phyloP scores from a whole-genome alignment of 2,113 vertebrate species.

The Scortum barcoo region DNA sequence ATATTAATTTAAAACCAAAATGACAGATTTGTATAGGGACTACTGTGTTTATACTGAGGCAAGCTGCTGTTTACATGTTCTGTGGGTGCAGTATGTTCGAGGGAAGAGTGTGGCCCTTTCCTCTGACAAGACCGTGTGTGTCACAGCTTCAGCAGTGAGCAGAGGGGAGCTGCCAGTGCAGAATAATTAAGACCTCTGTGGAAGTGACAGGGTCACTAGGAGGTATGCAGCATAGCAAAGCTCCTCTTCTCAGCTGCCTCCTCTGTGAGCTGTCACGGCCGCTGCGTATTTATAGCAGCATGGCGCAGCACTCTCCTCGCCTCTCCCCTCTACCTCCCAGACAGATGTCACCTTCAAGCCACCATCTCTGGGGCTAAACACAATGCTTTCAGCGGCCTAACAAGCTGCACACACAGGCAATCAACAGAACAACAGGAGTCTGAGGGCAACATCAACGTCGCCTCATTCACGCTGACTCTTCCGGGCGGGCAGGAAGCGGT shows the following conservation, averaged over 20 bases:
- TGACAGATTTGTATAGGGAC: conserved; percentile 30
- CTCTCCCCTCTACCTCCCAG: conserved; percentile 65
- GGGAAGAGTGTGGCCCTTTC: conserved; percentile 42
- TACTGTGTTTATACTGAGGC: conserved; percentile 10
- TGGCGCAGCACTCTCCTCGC: conserved; percentile 60
- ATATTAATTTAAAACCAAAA: conserved; percentile 27
- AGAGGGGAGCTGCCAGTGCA: conserved; percentile 78
- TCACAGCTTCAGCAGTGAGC: conserved; percentile 69
- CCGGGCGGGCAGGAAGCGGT: conserved; percentile 39
- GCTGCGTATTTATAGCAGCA: conserved; percentile 82
- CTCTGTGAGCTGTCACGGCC: conserved; percentile 80
- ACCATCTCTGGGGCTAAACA: conserved; percentile 79
- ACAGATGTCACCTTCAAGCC: conserved; percentile 86
- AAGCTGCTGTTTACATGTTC: conserved; percentile 55
- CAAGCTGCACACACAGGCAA: conserved; percentile 66
- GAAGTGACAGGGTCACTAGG: conserved; percentile 84
- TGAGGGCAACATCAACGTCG: conserved; percentile 65
- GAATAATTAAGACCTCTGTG: conserved; percentile 86
- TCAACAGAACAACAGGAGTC: conserved; percentile 68
- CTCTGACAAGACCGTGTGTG: conserved; percentile 62
- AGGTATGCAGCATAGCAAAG: conserved; percentile 82
- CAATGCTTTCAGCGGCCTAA: conserved; percentile 74
- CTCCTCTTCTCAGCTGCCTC: conserved; percentile 85
- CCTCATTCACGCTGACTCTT: conserved; percentile 61
- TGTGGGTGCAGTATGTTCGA: conserved; percentile 38